Percentiles rank a stretch among this genome's conserved stretches.
These are phyloP conservation scores for Podotricha telesiphe DNA, from an alignment of 2,888 invertebrate genomes.

Conservation along the genomic window DNA sequence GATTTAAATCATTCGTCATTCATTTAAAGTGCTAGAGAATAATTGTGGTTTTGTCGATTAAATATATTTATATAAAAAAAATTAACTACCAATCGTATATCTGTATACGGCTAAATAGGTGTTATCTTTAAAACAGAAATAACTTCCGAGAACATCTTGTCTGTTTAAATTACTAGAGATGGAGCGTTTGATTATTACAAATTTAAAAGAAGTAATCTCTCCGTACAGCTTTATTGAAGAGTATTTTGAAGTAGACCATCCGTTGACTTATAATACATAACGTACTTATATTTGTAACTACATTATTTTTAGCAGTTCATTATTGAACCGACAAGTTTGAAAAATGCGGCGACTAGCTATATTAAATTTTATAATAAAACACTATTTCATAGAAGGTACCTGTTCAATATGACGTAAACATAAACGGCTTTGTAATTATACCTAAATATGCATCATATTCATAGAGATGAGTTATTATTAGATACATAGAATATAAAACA, in stretches of 20 bases:
- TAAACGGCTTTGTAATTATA: not conserved
- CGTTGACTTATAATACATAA: too few relatives aligned
- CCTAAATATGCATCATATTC: not conserved
- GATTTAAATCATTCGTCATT: not conserved
- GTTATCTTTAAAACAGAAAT: not conserved
- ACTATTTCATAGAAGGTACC: not conserved
- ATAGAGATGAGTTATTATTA: not conserved
- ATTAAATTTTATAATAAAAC: not conserved
- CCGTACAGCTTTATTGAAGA: too few relatives aligned
- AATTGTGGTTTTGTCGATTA: not conserved
- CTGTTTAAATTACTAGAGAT: too few relatives aligned
- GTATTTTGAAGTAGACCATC: too few relatives aligned
- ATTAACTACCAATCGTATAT: not conserved
- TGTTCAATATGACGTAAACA: constrained; percentile 1
- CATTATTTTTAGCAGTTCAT: too few relatives aligned
- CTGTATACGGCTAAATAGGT: not conserved
- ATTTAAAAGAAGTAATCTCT: too few relatives aligned
- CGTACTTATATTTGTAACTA: too few relatives aligned
- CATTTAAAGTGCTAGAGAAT: too few relatives aligned
- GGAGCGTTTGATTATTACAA: too few relatives aligned
- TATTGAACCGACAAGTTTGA: too few relatives aligned
- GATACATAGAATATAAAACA: not conserved
- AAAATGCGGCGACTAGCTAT: not conserved
- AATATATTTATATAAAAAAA: not conserved
- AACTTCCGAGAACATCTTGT: too few relatives aligned